Evolutionary conservation across 2,113 vertebrate species (phyloP).

Genomic region (Myocastor coypus): DNA sequence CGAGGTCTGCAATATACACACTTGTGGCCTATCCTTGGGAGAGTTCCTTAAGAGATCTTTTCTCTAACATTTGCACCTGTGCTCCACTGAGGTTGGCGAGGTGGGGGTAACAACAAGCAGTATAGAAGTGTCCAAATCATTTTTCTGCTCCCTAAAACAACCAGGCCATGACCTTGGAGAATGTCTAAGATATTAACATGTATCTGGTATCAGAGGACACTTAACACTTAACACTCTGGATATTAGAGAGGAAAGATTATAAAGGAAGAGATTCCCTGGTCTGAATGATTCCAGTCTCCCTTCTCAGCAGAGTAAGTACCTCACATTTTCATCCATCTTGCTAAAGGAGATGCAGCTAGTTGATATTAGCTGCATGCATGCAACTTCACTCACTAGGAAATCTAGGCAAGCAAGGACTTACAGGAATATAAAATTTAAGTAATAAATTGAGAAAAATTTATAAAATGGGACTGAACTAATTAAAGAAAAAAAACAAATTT

Average conservation of each 20-base stretch:
- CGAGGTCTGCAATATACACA: neutral
- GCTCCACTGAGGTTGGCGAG: too few species aligned
- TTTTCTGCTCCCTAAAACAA: neutral
- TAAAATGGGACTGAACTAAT: neutral
- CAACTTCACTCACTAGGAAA: neutral
- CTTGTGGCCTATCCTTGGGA: neutral
- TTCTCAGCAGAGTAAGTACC: neutral
- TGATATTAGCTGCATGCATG: too few species aligned
- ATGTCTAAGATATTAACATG: neutral
- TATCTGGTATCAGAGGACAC: neutral
- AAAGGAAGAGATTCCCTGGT: neutral
- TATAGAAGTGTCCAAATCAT: neutral
- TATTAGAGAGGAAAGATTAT: neutral
- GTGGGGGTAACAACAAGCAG: neutral
- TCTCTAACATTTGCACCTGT: neutral
- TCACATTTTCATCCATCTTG: neutral
- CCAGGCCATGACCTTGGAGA: neutral
- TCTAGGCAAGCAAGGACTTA: neutral
- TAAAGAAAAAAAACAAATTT: neutral
- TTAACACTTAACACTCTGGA: neutral
- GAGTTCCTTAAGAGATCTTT: neutral
- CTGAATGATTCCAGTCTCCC: fast-evolving
- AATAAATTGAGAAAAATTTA: neutral
- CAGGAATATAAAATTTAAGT: neutral
- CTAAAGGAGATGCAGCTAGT: neutral